Evolutionary conservation across 1,140 invertebrate genomes (phyloP).

Genomic region (Drosophila sturtevanti): DNA sequence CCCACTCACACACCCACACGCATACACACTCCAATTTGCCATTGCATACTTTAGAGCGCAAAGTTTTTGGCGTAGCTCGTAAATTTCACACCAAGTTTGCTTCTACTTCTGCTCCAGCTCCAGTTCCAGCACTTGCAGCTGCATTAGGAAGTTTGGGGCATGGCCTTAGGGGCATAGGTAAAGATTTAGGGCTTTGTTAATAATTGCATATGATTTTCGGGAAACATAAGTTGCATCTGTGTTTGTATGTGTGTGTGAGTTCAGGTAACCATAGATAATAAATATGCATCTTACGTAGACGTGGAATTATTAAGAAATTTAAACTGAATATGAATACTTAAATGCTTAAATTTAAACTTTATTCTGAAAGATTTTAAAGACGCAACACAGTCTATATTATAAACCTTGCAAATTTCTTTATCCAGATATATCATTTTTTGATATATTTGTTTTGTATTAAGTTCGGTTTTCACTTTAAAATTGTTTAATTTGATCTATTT

Average conservation of each 20-base stretch:
- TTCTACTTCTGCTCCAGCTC: slow-evolving; percentile 30
- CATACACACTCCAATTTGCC: slow-evolving; percentile 29
- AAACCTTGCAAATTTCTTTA: no score
- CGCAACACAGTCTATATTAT: background rate
- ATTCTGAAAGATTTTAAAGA: background rate
- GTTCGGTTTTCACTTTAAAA: no score
- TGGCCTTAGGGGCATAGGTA: background rate
- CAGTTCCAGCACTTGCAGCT: slow-evolving; percentile 28
- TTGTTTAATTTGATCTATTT: no score
- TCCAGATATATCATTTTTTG: no score
- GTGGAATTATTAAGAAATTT: background rate
- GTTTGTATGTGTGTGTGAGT: background rate
- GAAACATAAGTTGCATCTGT: slow-evolving; percentile 18
- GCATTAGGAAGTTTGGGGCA: background rate
- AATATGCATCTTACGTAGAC: background rate
- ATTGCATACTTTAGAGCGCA: slow-evolving; percentile 62
- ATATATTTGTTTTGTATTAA: no score
- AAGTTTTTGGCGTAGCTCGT: slow-evolving; percentile 54
- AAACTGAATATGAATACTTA: background rate
- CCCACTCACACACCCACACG: background rate
- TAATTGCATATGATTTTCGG: slow-evolving; percentile 54
- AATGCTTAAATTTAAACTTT: background rate
- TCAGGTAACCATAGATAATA: background rate
- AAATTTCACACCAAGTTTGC: slow-evolving; percentile 48
- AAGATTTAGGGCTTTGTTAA: slow-evolving; percentile 40